Conservation (phyloP, 35 echinoderm and acorn worm species). For the Patiria miniata region DNA sequence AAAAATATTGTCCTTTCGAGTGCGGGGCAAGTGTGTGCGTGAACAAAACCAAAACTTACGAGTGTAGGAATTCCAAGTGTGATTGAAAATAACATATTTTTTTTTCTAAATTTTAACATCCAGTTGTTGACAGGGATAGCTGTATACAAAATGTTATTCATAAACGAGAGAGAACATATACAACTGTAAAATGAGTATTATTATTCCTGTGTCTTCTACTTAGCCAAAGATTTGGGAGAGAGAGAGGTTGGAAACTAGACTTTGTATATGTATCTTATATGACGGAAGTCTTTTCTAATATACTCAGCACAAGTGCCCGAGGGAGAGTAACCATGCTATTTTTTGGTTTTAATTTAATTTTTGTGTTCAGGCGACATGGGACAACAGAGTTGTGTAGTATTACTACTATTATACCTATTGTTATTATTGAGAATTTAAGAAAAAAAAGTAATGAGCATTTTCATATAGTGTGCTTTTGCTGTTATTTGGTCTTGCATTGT, state of each 20-base stretch:
- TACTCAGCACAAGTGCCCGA: conserved; percentile 30
- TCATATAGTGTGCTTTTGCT: conserved; percentile 56
- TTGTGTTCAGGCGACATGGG: conserved; percentile 32
- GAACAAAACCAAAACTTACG: not conserved
- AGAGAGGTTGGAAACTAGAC: conserved; percentile 17
- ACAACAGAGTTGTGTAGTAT: conserved; percentile 50
- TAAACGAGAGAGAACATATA: not conserved
- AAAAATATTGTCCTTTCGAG: not conserved
- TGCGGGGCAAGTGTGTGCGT: conserved; percentile 19
- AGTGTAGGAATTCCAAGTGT: not conserved
- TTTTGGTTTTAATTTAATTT: no score
- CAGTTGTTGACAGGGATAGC: not conserved
- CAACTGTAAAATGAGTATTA: not conserved
- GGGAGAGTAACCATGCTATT: conserved; percentile 26
- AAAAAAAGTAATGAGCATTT: conserved; percentile 44
- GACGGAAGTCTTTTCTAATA: not conserved
- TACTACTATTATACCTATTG: conserved; percentile 26
- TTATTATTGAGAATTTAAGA: conserved; percentile 31
- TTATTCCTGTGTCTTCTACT: conserved; percentile 22
- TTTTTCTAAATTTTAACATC: not conserved
- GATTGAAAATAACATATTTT: not conserved
- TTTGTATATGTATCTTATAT: not conserved
- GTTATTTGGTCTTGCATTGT: conserved; percentile 44
- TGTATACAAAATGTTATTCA: not conserved
- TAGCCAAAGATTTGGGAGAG: conserved; percentile 22